phyloP scores from a whole-genome alignment of 2,797 vertebrate species.

The Choloepus didactylus region DNA sequence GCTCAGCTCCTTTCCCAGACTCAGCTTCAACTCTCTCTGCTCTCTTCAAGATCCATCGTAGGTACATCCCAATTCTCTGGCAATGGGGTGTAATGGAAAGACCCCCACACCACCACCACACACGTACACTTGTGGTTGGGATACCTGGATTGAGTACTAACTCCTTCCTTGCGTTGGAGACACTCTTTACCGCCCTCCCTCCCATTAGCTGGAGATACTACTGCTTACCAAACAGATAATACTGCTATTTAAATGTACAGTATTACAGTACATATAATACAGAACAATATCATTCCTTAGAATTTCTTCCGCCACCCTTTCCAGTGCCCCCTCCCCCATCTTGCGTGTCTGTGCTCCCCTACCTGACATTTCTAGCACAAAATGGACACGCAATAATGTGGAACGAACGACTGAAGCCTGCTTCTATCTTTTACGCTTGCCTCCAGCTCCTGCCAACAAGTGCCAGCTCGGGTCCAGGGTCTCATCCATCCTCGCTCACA shows the following conservation, averaged over 20 bases:
- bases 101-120: fast-evolving
- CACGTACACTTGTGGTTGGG: not conserved
- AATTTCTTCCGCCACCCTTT: not conserved
- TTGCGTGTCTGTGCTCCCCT: not conserved
- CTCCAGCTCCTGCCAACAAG: not conserved
- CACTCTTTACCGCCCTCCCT: not conserved
- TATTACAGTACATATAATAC: not conserved
- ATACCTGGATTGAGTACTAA: not conserved
- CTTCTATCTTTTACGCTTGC: not conserved
- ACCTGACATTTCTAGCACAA: not conserved
- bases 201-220: not conserved
- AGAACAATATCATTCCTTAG: not conserved
- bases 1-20: not conserved
- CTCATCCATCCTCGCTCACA: not conserved
- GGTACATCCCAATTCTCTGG: not conserved
- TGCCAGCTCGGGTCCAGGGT: not conserved
- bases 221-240: not conserved
- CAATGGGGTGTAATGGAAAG: not conserved
- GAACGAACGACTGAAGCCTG: not conserved
- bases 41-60: not conserved
- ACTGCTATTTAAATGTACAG: not conserved
- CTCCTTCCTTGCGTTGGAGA: not conserved
- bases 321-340: too few species aligned
- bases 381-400: not conserved
- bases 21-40: not conserved